Base-by-base conservation (phyloP, 92 coral and sea anemone genomes). In the Pocillopora grandis region DNA sequence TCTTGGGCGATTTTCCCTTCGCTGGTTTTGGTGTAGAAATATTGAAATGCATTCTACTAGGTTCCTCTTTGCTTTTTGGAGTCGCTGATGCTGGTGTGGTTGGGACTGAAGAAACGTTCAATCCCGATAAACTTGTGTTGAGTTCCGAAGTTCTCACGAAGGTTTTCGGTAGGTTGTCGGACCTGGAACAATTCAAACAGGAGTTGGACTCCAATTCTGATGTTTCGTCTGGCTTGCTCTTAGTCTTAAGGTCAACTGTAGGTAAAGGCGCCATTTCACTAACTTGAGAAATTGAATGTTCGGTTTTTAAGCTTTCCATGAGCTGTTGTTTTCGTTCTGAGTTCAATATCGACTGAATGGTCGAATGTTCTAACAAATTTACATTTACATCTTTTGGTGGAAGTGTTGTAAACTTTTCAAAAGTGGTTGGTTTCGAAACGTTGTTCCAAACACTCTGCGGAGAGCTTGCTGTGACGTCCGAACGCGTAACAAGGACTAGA, bases 381-480 rank as follows among this genome's bases (percentile, higher is more conserved):
- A 35, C 59, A 36, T 36, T 57, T 63, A 14, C 6, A 9, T 84
- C 81, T 18, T 69, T 37, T 21, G 85, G 33, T 36, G 27, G 15
- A 2, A 19, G 59, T 60, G 85, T 70, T 37, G 86, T 37, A 14
- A 71, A 15, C 8, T 48, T 15, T 9, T 12, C 57, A 80, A 6
- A 2, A n/a, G 36, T 15, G 16, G 15, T 2, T 21, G 79, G 62
- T 42, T 62, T 62, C 33, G 86, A 36, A 15, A 13, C 2, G 20
- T 80, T 17, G 52, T 36, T 16, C 52, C 52, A 42, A 36, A 63
- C 57, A 20, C 27, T 27, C 36, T 61, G 15, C 17, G 85, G 5
- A 7, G 84, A 68, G 37, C 27, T 82, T n/a, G 15, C 64, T 71
- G 74, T 20, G 42, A 58, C 27, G 20, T 37, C 80, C 72, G 72